Conservation (phyloP, 2,888 invertebrate species). For the Ectropis crepuscularia region DNA sequence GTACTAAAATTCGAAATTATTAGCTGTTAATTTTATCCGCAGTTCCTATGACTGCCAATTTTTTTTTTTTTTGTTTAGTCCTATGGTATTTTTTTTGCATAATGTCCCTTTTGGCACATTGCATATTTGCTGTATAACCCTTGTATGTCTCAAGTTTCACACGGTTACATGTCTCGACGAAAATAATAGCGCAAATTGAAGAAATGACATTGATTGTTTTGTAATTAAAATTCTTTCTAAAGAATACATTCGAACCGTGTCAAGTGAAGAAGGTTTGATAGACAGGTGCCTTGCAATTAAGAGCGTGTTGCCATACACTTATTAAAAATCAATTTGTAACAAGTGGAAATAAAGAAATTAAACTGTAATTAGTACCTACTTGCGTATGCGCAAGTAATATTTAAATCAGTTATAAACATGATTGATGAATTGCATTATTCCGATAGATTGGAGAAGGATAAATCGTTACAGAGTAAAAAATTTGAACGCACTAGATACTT, state of each 20-base stretch:
- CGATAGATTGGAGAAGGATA: conserved; percentile 8
- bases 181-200: conserved; percentile 56
- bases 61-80: too few relatives aligned
- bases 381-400: conserved; percentile 10
- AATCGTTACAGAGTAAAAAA: conserved; percentile 13
- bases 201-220: conserved; percentile 53
- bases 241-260: conserved; percentile 23
- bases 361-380: conserved; percentile 32
- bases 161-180: conserved; percentile 62
- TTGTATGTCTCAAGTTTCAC: conserved; percentile 57
- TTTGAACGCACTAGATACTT: conserved; percentile 10
- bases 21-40: too few relatives aligned
- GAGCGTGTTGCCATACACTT: conserved; percentile 23
- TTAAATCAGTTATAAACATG: conserved; percentile 11
- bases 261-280: conserved; percentile 20
- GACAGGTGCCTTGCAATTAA: conserved; percentile 23
- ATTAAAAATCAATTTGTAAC: conserved; percentile 39
- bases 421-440: conserved; percentile 16
- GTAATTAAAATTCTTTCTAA: conserved; percentile 49
- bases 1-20: too few relatives aligned
- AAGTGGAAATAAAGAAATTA: conserved; percentile 30
- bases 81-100: too few relatives aligned
- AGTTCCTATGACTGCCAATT: too few relatives aligned
- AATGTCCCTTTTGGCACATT: too few relatives aligned
- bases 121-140: background rate